Evolutionary conservation across 2,113 vertebrate genomes (phyloP).

Genomic region (Zingel zingel): DNA sequence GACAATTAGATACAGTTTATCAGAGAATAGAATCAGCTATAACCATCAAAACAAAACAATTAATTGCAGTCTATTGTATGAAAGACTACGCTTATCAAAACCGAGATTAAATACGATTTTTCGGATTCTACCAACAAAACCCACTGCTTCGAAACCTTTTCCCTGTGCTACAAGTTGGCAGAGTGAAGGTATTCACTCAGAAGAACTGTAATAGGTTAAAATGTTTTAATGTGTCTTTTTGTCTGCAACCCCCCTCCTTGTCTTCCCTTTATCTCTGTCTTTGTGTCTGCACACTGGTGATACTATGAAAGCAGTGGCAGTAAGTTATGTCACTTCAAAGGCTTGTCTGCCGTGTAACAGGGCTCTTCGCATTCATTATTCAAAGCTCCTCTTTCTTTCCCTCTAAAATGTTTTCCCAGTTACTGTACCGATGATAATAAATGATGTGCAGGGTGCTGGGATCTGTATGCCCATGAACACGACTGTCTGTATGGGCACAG

Average conservation of each 20-base stretch:
- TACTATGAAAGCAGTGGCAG: slow-evolving; percentile 70
- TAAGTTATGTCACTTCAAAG: slow-evolving; percentile 84
- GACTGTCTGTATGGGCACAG: slow-evolving; percentile 4
- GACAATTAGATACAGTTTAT: slow-evolving; percentile 53
- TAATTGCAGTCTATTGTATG: not conserved
- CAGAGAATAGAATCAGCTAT: slow-evolving; percentile 17
- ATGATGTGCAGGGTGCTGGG: slow-evolving; percentile 30
- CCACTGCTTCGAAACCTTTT: not conserved
- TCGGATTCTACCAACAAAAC: slow-evolving; percentile 11
- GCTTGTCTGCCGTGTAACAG: slow-evolving; percentile 76
- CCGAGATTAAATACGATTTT: slow-evolving; percentile 32
- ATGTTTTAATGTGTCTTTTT: slow-evolving; percentile 43
- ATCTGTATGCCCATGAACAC: not conserved
- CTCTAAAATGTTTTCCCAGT: slow-evolving; percentile 77
- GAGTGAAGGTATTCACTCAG: slow-evolving; percentile 27
- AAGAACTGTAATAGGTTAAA: slow-evolving; percentile 44
- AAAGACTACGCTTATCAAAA: not conserved
- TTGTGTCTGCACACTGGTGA: slow-evolving; percentile 64
- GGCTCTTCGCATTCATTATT: slow-evolving; percentile 82
- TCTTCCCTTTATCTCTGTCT: slow-evolving; percentile 62
- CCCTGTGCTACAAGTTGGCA: slow-evolving; percentile 36
- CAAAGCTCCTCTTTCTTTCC: slow-evolving; percentile 77
- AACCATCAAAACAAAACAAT: not conserved
- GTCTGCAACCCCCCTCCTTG: slow-evolving; percentile 7
- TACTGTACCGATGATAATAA: slow-evolving; percentile 72